Conservation (phyloP, 2,797 vertebrate species). For the Alosa sapidissima region DNA sequence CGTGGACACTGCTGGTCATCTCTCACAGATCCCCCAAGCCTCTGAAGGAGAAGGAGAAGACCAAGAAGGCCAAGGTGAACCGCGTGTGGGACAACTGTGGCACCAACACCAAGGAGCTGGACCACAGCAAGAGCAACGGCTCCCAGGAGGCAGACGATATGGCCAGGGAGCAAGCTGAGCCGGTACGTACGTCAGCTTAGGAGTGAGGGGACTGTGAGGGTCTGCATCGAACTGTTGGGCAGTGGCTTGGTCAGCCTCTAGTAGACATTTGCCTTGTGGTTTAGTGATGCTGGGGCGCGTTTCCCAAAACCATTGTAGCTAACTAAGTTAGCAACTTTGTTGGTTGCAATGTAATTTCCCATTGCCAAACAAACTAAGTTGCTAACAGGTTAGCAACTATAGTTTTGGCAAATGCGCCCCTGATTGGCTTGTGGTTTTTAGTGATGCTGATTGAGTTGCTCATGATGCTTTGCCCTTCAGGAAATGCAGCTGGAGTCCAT, state of each 20-base stretch:
- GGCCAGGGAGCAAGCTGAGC: conserved; percentile 67
- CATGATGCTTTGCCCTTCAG: conserved; percentile 51
- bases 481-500: conserved; percentile 70
- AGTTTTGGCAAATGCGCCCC: no score
- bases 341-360: no score
- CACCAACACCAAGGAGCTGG: conserved; percentile 80
- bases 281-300: no score
- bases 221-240: not conserved
- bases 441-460: not conserved
- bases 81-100: conserved; percentile 85
- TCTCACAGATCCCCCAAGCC: conserved; percentile 87
- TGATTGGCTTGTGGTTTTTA: not conserved
- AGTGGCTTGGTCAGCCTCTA: not conserved
- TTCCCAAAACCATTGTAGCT: no score
- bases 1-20: conserved; percentile 11
- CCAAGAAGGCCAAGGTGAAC: conserved; percentile 81
- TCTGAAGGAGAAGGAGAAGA: conserved; percentile 80
- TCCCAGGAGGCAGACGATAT: conserved; percentile 64
- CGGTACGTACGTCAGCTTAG: conserved; percentile 58
- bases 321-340: no score
- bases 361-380: no score
- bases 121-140: conserved; percentile 86
- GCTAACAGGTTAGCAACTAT: no score
- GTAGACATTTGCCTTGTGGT: no score
- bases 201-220: no score